phyloP scores from a whole-genome alignment of 2,888 invertebrate species.

The Dichetophora obliterata region DNA sequence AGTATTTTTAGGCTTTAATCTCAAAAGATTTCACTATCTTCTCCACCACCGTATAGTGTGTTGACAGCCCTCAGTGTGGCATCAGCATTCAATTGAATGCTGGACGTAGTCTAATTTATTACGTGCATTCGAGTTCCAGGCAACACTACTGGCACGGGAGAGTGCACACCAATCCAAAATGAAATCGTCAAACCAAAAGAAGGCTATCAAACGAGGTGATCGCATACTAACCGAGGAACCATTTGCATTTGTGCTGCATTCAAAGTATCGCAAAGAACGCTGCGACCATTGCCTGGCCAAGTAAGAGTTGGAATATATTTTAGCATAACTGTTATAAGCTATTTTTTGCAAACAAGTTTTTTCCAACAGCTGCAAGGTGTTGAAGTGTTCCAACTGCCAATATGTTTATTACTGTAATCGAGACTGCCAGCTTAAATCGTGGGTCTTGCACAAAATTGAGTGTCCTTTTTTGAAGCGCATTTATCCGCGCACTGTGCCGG shows the following conservation, averaged over 20 bases:
- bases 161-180: conserved; percentile 36
- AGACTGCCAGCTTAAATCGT: conserved; percentile 84
- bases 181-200: conserved; percentile 40
- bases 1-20: background rate
- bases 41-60: background rate
- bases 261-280: conserved; percentile 77
- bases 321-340: background rate
- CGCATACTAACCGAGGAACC: conserved; percentile 80
- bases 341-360: background rate
- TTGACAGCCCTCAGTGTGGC: background rate
- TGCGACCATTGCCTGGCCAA: conserved; percentile 84
- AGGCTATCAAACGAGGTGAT: conserved; percentile 72
- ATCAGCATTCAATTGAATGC: conserved; percentile 6
- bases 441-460: conserved; percentile 87
- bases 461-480: conserved; percentile 82
- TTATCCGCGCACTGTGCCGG: conserved; percentile 81
- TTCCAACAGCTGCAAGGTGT: conserved; percentile 74
- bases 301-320: conserved; percentile 71
- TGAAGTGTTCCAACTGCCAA: conserved; percentile 87
- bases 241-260: conserved; percentile 80
- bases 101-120: background rate
- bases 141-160: background rate
- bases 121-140: conserved; percentile 21
- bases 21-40: too few relatives aligned
- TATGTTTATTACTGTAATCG: conserved; percentile 87